Percentiles rank a stretch among this genome's conserved stretches.
Evolutionary conservation across 1,140 invertebrate genomes (phyloP).

Genomic region (Yoshiicerus persimilis): DNA sequence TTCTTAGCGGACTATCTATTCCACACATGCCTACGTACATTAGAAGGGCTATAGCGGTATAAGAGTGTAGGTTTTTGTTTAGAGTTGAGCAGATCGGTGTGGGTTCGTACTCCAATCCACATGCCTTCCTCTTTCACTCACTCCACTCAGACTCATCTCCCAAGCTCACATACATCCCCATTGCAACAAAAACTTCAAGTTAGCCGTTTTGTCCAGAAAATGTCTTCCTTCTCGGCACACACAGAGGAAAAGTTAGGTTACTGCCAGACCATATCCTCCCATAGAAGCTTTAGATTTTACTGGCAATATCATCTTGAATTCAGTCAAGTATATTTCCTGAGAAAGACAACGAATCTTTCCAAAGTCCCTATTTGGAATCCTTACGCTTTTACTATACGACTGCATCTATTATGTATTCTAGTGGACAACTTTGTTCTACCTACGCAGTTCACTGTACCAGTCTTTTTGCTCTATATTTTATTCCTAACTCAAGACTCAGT

Average conservation of each 20-base stretch:
- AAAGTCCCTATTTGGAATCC: neutral
- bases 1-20: neutral
- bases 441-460: neutral
- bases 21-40: neutral
- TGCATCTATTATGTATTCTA: neutral
- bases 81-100: neutral
- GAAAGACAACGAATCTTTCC: neutral
- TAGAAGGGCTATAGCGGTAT: neutral
- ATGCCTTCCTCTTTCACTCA: constrained; percentile 4
- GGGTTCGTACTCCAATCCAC: neutral
- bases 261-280: neutral
- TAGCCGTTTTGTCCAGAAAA: constrained; percentile 13
- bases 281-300: neutral
- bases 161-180: neutral
- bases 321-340: neutral
- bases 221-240: neutral
- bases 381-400: neutral
- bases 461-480: neutral
- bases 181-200: neutral
- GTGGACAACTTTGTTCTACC: neutral
- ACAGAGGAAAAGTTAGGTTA: neutral
- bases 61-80: neutral
- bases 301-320: neutral
- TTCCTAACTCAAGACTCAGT: neutral
- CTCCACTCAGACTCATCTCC: neutral